Conservation (phyloP, 2,113 vertebrate species). For the Myrmophylax atrothorax region DNA sequence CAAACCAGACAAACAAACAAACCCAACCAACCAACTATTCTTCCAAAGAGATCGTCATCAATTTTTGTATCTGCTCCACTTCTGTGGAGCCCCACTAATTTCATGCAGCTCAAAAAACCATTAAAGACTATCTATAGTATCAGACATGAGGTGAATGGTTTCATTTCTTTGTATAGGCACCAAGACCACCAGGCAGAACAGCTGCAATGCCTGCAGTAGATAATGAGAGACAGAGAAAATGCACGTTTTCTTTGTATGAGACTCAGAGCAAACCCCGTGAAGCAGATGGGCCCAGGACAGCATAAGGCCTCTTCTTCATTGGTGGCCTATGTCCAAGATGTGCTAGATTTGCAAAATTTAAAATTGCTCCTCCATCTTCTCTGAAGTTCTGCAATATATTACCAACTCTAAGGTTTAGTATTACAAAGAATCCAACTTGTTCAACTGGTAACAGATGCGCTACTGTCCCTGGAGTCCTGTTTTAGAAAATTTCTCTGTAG, state of each 20-base stretch:
- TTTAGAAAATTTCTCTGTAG: slow-evolving; percentile 50
- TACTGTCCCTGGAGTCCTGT: slow-evolving; percentile 24
- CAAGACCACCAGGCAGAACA: neutral
- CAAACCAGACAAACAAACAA: neutral
- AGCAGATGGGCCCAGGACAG: neutral
- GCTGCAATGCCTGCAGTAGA: neutral
- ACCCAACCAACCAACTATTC: neutral
- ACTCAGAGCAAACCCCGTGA: neutral
- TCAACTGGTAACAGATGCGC: slow-evolving; percentile 38
- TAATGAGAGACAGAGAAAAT: neutral
- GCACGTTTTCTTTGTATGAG: neutral
- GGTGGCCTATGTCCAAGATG: neutral
- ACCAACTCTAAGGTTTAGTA: neutral
- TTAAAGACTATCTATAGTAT: neutral
- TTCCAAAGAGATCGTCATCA: neutral
- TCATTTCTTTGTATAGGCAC: neutral
- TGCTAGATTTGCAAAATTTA: neutral
- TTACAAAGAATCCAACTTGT: neutral
- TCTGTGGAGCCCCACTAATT: neutral
- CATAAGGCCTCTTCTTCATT: neutral
- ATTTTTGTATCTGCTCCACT: neutral
- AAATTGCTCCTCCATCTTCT: neutral
- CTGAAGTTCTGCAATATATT: neutral
- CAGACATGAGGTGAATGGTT: neutral
- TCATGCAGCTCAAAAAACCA: neutral